These are phyloP conservation scores for Eubasilissa regina DNA, from an alignment of 1,140 invertebrate species.

Conservation along the genomic window DNA sequence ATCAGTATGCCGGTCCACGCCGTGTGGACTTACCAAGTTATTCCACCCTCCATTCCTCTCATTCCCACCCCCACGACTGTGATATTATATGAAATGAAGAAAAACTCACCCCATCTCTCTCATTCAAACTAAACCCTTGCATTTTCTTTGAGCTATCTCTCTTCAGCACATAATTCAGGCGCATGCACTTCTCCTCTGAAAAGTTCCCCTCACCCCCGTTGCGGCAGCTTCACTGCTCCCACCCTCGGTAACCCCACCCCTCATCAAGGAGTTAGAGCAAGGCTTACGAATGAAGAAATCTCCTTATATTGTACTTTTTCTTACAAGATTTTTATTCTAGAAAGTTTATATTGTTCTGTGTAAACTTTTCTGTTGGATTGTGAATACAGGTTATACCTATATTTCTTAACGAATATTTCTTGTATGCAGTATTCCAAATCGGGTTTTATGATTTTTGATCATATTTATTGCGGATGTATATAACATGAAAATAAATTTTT, in stretches of 20 bases:
- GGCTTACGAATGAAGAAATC: conserved; percentile 60
- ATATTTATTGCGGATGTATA: no score
- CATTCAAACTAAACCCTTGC: conserved; percentile 57
- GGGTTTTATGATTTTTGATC: no score
- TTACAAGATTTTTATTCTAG: conserved; percentile 57
- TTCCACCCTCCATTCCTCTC: conserved; percentile 52
- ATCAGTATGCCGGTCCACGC: conserved; percentile 60
- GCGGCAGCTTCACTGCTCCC: not conserved
- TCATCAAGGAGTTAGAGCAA: conserved; percentile 22
- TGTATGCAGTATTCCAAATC: no score
- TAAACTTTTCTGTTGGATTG: conserved; percentile 35
- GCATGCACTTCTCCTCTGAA: conserved; percentile 36
- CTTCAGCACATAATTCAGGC: conserved; percentile 38
- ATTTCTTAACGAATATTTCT: not conserved
- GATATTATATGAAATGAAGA: conserved; percentile 62
- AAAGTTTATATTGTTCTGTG: conserved; percentile 49
- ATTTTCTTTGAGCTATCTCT: conserved; percentile 43
- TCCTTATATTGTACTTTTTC: conserved; percentile 57
- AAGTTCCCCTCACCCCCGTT: conserved; percentile 9
- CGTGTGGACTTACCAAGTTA: conserved; percentile 60
- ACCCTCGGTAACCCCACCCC: conserved; percentile 4
- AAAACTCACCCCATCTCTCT: conserved; percentile 60
- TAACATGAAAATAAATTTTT: no score
- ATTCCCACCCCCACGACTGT: conserved; percentile 37
- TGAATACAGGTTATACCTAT: not conserved